phyloP scores from a whole-genome alignment of 2,797 vertebrate genomes.

The Neosilurus hyrtlii region DNA sequence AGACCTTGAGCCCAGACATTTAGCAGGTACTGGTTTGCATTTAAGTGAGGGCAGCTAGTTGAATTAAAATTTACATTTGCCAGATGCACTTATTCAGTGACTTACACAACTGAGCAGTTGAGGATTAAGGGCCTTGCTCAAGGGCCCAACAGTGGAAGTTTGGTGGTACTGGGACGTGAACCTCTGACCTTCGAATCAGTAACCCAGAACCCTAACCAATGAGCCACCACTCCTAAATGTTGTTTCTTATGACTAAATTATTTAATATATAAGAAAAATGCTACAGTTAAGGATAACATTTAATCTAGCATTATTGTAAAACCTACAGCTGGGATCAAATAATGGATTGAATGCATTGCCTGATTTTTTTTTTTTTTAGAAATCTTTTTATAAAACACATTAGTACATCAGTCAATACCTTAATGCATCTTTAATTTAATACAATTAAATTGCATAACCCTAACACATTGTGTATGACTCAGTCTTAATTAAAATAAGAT shows the following conservation, averaged over 20 bases:
- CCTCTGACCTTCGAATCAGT: too few species aligned
- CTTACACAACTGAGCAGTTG: too few species aligned
- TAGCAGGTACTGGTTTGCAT: neutral
- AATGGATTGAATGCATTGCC: neutral
- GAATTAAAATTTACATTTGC: too few species aligned
- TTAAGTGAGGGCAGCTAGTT: neutral
- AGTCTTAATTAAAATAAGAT: constrained; percentile 4
- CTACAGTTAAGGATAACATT: neutral
- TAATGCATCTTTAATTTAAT: neutral
- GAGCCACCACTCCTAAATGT: too few species aligned
- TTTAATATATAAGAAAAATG: neutral
- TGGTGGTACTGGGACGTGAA: too few species aligned
- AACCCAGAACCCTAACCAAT: too few species aligned
- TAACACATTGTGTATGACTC: neutral
- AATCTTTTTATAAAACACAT: too few species aligned
- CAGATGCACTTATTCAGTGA: too few species aligned
- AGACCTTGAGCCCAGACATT: neutral
- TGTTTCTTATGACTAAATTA: too few species aligned
- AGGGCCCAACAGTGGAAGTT: too few species aligned
- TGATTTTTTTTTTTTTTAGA: neutral
- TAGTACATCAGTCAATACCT: neutral
- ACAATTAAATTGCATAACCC: neutral
- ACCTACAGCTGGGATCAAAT: neutral
- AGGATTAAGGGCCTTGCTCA: too few species aligned
- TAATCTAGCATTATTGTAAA: neutral